Conservation (phyloP, 2,113 vertebrate genomes). For the Tamias sibiricus region DNA sequence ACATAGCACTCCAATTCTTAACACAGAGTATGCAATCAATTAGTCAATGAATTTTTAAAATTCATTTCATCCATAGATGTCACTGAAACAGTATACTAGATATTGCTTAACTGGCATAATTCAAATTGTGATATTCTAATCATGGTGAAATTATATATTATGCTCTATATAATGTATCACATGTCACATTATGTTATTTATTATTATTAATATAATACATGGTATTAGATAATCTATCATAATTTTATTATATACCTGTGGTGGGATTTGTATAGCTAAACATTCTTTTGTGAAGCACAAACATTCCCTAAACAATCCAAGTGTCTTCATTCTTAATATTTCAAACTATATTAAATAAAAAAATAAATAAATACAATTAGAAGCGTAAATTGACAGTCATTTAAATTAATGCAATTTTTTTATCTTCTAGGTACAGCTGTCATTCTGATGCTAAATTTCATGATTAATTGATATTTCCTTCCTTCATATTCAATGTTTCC, state of each 20-base stretch:
- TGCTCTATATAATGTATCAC: background rate
- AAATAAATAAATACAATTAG: background rate
- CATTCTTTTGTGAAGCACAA: background rate
- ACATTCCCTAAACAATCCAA: background rate
- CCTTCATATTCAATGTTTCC: conserved; percentile 72
- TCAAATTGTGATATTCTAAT: background rate
- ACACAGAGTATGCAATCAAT: background rate
- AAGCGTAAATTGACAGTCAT: background rate
- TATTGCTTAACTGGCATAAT: background rate
- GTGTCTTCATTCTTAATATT: background rate
- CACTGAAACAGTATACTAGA: background rate
- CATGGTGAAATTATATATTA: background rate
- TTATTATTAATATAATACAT: background rate
- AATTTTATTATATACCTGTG: background rate
- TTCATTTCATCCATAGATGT: background rate
- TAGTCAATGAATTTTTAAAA: background rate
- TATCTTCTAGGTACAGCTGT: background rate
- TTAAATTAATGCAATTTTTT: conserved; percentile 11
- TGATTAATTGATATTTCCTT: background rate
- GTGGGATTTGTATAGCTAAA: background rate
- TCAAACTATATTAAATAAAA: background rate
- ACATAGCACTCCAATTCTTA: background rate
- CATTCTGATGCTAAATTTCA: background rate
- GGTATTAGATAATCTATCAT: background rate
- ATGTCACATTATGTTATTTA: background rate